These are phyloP conservation scores for Lepidonotus clava DNA, from an alignment of 2,888 invertebrate species.

Conservation along the genomic window DNA sequence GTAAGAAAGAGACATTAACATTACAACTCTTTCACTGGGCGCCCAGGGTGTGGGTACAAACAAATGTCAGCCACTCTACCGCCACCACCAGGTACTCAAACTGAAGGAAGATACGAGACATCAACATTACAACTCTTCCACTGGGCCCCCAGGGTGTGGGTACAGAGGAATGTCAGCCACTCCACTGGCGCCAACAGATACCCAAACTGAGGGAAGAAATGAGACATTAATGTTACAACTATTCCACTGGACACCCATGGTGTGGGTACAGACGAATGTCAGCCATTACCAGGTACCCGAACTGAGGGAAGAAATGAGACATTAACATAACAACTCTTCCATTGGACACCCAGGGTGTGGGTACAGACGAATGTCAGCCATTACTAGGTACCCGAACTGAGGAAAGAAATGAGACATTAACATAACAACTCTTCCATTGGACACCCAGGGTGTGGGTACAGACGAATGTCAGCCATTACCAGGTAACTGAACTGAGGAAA, in stretches of 20 bases:
- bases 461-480: too few species aligned
- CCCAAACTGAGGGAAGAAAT: conserved; percentile 70
- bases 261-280: conserved; percentile 74
- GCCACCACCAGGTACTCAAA: conserved; percentile 73
- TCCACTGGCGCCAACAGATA: conserved; percentile 73
- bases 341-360: too few species aligned
- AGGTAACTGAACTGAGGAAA: too few species aligned
- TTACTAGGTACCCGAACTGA: too few species aligned
- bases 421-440: too few species aligned
- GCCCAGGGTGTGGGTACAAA: conserved; percentile 72
- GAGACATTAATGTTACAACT: too few species aligned
- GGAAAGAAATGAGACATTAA: too few species aligned
- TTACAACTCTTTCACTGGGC: conserved; percentile 74
- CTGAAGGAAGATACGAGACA: conserved; percentile 68
- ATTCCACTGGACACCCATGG: conserved; percentile 73
- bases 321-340: too few species aligned
- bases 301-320: conserved; percentile 68
- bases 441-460: too few species aligned
- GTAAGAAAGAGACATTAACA: too few species aligned
- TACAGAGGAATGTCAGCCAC: conserved; percentile 75
- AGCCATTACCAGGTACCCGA: conserved; percentile 76
- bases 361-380: too few species aligned
- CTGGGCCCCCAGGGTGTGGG: conserved; percentile 70
- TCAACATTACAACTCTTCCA: too few species aligned
- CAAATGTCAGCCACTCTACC: conserved; percentile 76